Evolutionary conservation across 1,140 invertebrate species (phyloP), one percentile per base, ranked within the genome.

Genomic region (Brachionus rubens): DNA sequence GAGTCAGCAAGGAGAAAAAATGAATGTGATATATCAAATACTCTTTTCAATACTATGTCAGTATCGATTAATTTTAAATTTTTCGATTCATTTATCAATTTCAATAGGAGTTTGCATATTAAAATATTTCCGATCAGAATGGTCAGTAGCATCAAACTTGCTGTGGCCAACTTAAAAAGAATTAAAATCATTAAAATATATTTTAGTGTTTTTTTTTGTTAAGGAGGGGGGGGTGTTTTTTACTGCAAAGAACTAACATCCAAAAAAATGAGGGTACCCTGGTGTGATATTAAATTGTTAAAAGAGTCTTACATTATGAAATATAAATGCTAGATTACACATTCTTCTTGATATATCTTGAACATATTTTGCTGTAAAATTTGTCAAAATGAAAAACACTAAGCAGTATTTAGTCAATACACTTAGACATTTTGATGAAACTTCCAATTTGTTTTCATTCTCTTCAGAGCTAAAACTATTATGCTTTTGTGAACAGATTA

Each of bases 51-150:
- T 7, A 36, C 10, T 12, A n/a, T 33, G 12, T 33, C 28, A 10
- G 36, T 33, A 19, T 36, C 30, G 16, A 19, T 16, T 16, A 33
- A 16, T 10, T 43, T 70, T 1, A 30, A 16, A 12, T 16, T 14
- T 19, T 47, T 19, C 12, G 41, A 19, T 59, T n/a, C 2, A 6
- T 65, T 65, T 41, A 65, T 26, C 5, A 65, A 33, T 40, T 36
- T 59, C 36, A 19, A 33, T 10, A 59, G 7, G 16, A 59, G 2
- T 1, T 59, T 28, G 10, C 19, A 21, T 6, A 43, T 50, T 3
- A 46, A 7, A 5, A 48, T 50, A 14, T 48, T 70, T 70, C 41
- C 65, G 5, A 90, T 78, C 80, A 80, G 75, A n/a, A 77, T 79
- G 2, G 46, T 16, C 7, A 43, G 16, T 40, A 36, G 46, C 28